Base-by-base conservation (phyloP, 2,113 vertebrate species). In the Cercocebus atys region DNA sequence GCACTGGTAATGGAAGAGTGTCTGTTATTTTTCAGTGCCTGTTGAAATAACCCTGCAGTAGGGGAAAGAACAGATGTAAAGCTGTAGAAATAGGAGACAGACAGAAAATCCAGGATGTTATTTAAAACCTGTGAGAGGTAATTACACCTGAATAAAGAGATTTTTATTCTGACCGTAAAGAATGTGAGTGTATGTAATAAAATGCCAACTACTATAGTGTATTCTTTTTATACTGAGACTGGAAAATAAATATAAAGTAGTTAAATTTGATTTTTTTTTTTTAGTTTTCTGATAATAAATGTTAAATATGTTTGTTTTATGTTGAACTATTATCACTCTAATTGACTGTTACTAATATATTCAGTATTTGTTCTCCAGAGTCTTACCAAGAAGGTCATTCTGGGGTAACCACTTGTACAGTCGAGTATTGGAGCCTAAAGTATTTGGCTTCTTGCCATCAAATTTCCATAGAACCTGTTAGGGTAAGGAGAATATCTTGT, bases 351-450 rank as follows among this genome's bases (percentile, higher is more conserved):
- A n/a, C 43, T 78, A 13, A 45, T 5, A 3, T 72, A 88, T 66
- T 59, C 70, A 92, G 3, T 38, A 30, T 50, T 73, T 90, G 4
- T 13, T 61, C 35, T 45, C 22, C 0, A 35, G 10, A 66, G 12
- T 40, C 98, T 98, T 95, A 99, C 99, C 99, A 38, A 99, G 98
- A 81, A 99, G 98, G 93, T 99, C 99, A 83, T 99, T 99, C 94
- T 99, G 99, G 38, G 99, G 99, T 75, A 99, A 98, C 99, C 99
- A 99, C 38, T 99, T 98, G 95, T 97, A 99, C 83, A 99, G 14
- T 85, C 90, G 98, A 0, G 99, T 99, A 91, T 99, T 99, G 8
- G 98, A 57, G 20, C 98, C 98, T 79, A 99, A 95, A 5, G 98
- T 97, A 30, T 97, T 98, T 84, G 99, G 99, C 61, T 96, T 98